Percentiles rank a stretch among this genome's conserved stretches.
Conservation (phyloP, 2,888 invertebrate genomes). For the Epiperipatus broadwayi region DNA sequence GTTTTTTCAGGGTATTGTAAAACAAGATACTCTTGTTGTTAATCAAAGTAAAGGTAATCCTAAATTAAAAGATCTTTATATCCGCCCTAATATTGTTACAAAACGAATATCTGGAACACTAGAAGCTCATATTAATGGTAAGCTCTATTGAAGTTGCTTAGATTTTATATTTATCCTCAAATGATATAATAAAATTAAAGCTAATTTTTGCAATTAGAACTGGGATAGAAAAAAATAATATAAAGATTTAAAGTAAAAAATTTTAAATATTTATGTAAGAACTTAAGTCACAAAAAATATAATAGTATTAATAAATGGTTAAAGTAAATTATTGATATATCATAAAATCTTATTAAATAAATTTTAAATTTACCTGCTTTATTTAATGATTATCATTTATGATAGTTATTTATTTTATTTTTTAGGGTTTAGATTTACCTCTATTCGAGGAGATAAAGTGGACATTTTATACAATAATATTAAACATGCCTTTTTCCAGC, state of each 20-base stretch:
- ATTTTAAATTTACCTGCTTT: too few relatives aligned
- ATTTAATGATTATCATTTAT: background rate
- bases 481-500: constrained; percentile 96
- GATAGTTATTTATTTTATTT: constrained; percentile 5
- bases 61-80: constrained; percentile 88
- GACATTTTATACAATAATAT: constrained; percentile 98
- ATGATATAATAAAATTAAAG: background rate
- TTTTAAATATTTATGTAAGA: too few relatives aligned
- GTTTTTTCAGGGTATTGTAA: constrained; percentile 51
- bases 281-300: too few relatives aligned
- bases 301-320: constrained; percentile 5
- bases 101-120: constrained; percentile 63
- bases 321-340: too few relatives aligned
- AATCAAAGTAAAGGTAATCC: constrained; percentile 94
- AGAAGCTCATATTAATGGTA: constrained; percentile 86
- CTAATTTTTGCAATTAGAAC: too few relatives aligned
- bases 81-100: constrained; percentile 94
- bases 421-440: constrained; percentile 58
- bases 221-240: too few relatives aligned
- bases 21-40: constrained; percentile 84
- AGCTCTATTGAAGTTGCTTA: constrained; percentile 8
- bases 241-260: too few relatives aligned
- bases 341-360: too few relatives aligned
- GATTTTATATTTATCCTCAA: background rate
- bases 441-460: constrained; percentile 97